phyloP scores from a whole-genome alignment of 92 coral and sea anemone species.

The Porites evermanni region DNA sequence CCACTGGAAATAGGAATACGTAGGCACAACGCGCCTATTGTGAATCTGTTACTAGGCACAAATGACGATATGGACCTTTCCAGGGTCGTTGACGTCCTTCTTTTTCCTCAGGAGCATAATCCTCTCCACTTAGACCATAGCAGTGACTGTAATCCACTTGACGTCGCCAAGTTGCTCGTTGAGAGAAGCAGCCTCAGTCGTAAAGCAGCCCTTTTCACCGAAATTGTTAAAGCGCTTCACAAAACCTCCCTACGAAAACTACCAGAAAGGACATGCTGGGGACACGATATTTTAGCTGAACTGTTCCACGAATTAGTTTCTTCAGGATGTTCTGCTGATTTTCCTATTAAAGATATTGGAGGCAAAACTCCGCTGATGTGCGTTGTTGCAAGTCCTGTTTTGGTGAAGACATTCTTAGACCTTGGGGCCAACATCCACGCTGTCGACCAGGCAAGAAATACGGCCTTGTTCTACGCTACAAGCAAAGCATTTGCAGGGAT shows the following conservation, averaged over 20 bases:
- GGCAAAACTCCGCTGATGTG: constrained; percentile 37
- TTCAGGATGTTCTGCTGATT: not conserved
- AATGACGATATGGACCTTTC: not conserved
- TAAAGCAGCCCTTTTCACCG: not conserved
- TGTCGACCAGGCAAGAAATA: constrained; percentile 42
- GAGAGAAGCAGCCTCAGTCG: not conserved
- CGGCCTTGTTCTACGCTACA: constrained; percentile 54
- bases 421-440: constrained; percentile 17
- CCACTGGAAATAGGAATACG: not conserved
- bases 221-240: not conserved
- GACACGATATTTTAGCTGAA: constrained; percentile 6
- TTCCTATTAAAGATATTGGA: constrained; percentile 28
- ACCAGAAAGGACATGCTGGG: constrained; percentile 3
- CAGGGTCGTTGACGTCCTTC: not conserved
- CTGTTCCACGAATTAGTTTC: not conserved
- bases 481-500: constrained; percentile 21
- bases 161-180: not conserved
- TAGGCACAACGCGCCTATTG: constrained; percentile 21
- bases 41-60: not conserved
- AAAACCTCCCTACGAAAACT: not conserved
- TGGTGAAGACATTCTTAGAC: constrained; percentile 5
- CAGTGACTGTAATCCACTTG: not conserved
- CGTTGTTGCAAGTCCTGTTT: constrained; percentile 3
- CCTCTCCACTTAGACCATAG: not conserved
- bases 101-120: not conserved